These are phyloP conservation scores for Arrhamphus sclerolepis DNA, from an alignment of 2,797 vertebrate genomes.

Conservation along the genomic window DNA sequence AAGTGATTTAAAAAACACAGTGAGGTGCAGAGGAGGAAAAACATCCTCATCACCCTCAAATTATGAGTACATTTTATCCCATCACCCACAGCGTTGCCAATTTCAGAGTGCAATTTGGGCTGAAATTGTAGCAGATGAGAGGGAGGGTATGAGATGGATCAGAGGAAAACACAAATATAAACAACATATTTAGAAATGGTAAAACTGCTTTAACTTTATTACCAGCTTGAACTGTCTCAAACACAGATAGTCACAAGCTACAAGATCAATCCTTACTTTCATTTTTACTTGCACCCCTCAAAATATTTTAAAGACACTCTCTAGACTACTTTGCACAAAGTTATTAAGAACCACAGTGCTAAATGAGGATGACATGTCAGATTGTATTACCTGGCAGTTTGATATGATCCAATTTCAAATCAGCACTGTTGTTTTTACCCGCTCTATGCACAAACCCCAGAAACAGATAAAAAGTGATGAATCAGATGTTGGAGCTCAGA, in stretches of 20 bases:
- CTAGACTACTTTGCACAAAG: conserved; percentile 40
- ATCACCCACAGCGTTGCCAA: conserved; percentile 17
- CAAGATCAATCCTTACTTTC: conserved; percentile 32
- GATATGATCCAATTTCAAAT: conserved; percentile 56
- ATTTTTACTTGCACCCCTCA: conserved; percentile 24
- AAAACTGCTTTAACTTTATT: conserved; percentile 35
- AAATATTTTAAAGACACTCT: conserved; percentile 33
- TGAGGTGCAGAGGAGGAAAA: conserved; percentile 20
- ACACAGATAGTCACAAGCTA: conserved; percentile 36
- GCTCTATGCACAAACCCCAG: conserved; percentile 44
- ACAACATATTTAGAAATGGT: conserved; percentile 45
- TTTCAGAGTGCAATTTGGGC: conserved; percentile 44
- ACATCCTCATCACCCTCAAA: conserved; percentile 12
- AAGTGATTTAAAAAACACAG: conserved; percentile 12
- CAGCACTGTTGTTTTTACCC: conserved; percentile 51
- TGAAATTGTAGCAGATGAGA: conserved; percentile 23
- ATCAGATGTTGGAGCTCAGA: conserved; percentile 34
- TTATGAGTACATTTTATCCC: conserved; percentile 18
- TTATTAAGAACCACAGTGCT: conserved; percentile 49
- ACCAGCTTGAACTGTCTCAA: conserved; percentile 31
- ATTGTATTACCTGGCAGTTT: conserved; percentile 46
- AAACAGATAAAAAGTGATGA: conserved; percentile 38
- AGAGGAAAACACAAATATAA: conserved; percentile 34
- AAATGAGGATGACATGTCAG: conserved; percentile 38
- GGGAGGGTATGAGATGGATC: conserved; percentile 10